These are phyloP conservation scores for Sycophila texana DNA, from an alignment of 2,888 invertebrate genomes.

Conservation along the genomic window DNA sequence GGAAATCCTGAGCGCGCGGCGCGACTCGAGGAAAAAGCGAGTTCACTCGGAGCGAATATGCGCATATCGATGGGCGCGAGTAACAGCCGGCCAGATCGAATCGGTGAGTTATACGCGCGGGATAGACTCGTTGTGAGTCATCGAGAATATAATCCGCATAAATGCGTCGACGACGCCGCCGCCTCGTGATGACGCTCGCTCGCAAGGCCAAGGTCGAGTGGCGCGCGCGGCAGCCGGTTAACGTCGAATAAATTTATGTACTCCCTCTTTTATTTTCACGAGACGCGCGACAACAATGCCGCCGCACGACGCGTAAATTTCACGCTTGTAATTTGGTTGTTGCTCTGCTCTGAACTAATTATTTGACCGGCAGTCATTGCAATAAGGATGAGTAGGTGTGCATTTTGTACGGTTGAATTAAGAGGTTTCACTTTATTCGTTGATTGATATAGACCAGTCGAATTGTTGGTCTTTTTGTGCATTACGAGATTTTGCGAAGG, in stretches of 20 bases:
- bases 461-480: too few species aligned
- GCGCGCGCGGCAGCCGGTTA: slow-evolving; percentile 59
- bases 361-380: too few species aligned
- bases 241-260: slow-evolving; percentile 68
- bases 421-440: too few species aligned
- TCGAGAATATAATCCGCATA: slow-evolving; percentile 64
- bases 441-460: too few species aligned
- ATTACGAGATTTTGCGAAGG: too few species aligned
- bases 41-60: neutral
- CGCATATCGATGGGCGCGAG: neutral
- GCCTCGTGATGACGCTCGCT: slow-evolving; percentile 54
- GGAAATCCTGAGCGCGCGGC: neutral
- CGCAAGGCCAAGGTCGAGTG: slow-evolving; percentile 69
- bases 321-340: neutral
- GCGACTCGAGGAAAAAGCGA: neutral
- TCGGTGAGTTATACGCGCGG: neutral
- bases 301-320: neutral
- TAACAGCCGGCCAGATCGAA: slow-evolving; percentile 14
- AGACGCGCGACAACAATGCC: slow-evolving; percentile 26
- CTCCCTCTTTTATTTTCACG: slow-evolving; percentile 40
- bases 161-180: slow-evolving; percentile 50
- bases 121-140: slow-evolving; percentile 62
- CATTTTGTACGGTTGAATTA: neutral
- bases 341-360: too few species aligned
- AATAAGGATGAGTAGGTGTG: neutral